These are phyloP conservation scores for Saccostrea cuccullata DNA, from an alignment of 1,140 invertebrate species.

Conservation along the genomic window DNA sequence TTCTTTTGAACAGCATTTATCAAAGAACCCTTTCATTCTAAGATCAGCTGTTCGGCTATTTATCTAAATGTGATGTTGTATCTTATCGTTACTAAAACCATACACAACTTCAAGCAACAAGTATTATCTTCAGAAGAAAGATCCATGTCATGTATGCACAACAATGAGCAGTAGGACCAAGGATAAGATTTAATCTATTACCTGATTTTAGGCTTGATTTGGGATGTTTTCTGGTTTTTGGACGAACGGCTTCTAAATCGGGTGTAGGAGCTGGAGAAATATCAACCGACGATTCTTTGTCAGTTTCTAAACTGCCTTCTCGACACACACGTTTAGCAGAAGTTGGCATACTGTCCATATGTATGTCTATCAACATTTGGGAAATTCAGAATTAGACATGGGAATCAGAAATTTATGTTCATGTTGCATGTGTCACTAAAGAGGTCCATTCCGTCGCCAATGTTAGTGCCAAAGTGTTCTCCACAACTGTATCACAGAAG, in stretches of 20 bases:
- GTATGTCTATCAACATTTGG: conserved; percentile 41
- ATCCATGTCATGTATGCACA: neutral
- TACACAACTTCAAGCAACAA: neutral
- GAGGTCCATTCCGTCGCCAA: neutral
- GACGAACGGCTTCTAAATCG: conserved; percentile 38
- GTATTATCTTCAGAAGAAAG: neutral
- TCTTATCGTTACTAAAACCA: conserved; percentile 11
- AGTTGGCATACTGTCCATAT: conserved; percentile 42
- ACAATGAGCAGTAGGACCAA: neutral
- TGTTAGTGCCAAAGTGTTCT: neutral
- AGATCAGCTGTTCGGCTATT: neutral
- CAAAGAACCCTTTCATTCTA: neutral
- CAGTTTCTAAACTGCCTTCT: conserved; percentile 41
- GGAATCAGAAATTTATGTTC: neutral
- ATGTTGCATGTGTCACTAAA: neutral
- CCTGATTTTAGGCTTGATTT: conserved; percentile 44
- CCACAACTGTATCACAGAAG: neutral
- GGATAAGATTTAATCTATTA: conserved; percentile 23
- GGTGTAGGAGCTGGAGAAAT: conserved; percentile 19
- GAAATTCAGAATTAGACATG: neutral
- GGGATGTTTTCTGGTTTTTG: conserved; percentile 43
- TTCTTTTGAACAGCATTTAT: neutral
- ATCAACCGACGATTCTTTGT: conserved; percentile 16
- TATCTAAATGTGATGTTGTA: neutral
- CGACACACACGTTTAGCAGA: conserved; percentile 48